Conservation (phyloP, 2,888 invertebrate genomes). For the Diplolepis rosae region DNA sequence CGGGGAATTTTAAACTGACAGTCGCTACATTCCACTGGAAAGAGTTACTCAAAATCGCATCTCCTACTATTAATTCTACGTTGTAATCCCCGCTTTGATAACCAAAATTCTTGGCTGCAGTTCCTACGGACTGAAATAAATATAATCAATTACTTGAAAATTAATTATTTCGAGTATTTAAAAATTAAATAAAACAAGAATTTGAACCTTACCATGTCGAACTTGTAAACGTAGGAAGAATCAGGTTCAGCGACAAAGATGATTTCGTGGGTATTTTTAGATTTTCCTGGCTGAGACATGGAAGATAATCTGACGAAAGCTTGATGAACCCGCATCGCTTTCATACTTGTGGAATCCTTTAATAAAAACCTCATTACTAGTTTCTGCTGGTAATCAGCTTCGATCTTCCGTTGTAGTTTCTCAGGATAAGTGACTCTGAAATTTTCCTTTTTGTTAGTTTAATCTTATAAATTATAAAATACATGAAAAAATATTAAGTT, state of each 20-base stretch:
- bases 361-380: constrained; percentile 87
- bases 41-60: constrained; percentile 91
- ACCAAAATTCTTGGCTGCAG: constrained; percentile 86
- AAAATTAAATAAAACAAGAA: constrained; percentile 6
- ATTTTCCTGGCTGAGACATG: constrained; percentile 51
- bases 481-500: background rate
- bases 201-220: constrained; percentile 84
- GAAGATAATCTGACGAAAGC: constrained; percentile 89
- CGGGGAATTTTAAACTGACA: constrained; percentile 82
- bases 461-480: constrained; percentile 18
- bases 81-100: constrained; percentile 86
- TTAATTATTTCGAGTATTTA: background rate
- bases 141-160: background rate
- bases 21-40: constrained; percentile 90
- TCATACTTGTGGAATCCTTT: constrained; percentile 81
- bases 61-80: constrained; percentile 91
- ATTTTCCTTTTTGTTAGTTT: constrained; percentile 28
- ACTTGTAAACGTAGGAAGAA: constrained; percentile 84
- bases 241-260: constrained; percentile 96
- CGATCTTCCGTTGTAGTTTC: constrained; percentile 81
- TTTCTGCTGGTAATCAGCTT: constrained; percentile 93
- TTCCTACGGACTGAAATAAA: constrained; percentile 81
- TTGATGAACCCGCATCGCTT: constrained; percentile 87
- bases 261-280: constrained; percentile 84
- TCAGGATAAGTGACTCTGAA: constrained; percentile 83